phyloP scores from a whole-genome alignment of 2,797 vertebrate species.

The Delichon dasypus region DNA sequence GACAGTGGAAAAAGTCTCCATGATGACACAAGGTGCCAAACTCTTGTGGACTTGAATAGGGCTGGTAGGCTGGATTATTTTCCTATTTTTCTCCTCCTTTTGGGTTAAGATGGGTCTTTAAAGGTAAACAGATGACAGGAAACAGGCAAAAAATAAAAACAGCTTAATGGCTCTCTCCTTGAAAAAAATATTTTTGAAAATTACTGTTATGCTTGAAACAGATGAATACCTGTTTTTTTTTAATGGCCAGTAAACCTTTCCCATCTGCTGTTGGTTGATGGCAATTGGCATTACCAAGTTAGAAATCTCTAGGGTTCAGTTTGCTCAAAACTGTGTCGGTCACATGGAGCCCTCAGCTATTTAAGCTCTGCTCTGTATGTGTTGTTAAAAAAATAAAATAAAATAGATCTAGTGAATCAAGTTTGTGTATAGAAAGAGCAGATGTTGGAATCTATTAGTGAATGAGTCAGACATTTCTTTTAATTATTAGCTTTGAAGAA shows the following conservation, averaged over 20 bases:
- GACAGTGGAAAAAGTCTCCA: slow-evolving; percentile 99
- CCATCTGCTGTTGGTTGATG: background rate
- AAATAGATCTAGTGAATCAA: background rate
- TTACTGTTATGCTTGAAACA: background rate
- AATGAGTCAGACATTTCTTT: background rate
- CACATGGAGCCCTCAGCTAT: background rate
- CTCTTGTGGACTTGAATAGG: slow-evolving; percentile 93
- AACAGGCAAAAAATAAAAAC: background rate
- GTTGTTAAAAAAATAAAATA: background rate
- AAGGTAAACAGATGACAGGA: background rate
- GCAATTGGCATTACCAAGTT: background rate
- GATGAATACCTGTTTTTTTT: background rate
- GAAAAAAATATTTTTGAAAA: background rate
- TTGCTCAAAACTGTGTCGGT: background rate
- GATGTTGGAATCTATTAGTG: background rate
- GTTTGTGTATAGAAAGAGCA: background rate
- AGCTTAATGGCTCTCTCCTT: background rate
- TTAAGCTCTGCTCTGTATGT: background rate
- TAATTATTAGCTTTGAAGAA: slow-evolving; percentile 21
- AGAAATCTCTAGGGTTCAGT: background rate
- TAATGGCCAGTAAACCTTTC: background rate
- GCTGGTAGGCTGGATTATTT: slow-evolving; percentile 77
- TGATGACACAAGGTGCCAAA: slow-evolving; percentile 85
- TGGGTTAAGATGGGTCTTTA: background rate
- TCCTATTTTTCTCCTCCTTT: background rate